Evolutionary conservation across 2,888 invertebrate species (phyloP).

Genomic region (Ischnura elegans): DNA sequence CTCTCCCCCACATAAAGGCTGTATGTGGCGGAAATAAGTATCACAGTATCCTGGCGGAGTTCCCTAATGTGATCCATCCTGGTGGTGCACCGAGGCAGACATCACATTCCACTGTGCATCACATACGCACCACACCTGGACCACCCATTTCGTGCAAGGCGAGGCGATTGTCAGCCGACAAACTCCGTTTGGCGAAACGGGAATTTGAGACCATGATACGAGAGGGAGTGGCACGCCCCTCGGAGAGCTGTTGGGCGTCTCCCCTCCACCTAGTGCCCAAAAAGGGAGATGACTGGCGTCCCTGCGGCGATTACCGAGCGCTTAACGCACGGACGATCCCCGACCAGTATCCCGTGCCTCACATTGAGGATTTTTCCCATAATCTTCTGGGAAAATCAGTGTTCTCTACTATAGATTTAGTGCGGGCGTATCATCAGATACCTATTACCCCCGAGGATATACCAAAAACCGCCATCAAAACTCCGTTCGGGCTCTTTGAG

Average conservation of each 20-base stretch:
- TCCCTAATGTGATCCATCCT: constrained; percentile 70
- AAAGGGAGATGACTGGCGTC: constrained; percentile 74
- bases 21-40: neutral
- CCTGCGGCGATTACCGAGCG: constrained; percentile 76
- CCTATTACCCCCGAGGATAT: neutral
- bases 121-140: constrained; percentile 73
- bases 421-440: neutral
- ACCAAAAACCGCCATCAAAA: neutral
- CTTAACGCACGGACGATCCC: constrained; percentile 74
- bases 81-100: constrained; percentile 10
- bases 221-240: constrained; percentile 72
- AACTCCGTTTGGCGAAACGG: constrained; percentile 72
- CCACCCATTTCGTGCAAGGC: constrained; percentile 73
- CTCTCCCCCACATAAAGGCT: neutral
- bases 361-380: neutral
- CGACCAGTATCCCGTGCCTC: neutral
- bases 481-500: neutral
- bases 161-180: constrained; percentile 74
- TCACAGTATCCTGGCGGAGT: constrained; percentile 68
- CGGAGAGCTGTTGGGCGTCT: constrained; percentile 73
- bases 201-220: constrained; percentile 74
- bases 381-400: neutral
- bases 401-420: neutral
- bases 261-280: constrained; percentile 75
- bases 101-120: constrained; percentile 72